Evolutionary conservation across 1,140 invertebrate genomes (phyloP), one percentile per base, ranked within the genome.

Genomic region (Lepidotrigona ventralis): DNA sequence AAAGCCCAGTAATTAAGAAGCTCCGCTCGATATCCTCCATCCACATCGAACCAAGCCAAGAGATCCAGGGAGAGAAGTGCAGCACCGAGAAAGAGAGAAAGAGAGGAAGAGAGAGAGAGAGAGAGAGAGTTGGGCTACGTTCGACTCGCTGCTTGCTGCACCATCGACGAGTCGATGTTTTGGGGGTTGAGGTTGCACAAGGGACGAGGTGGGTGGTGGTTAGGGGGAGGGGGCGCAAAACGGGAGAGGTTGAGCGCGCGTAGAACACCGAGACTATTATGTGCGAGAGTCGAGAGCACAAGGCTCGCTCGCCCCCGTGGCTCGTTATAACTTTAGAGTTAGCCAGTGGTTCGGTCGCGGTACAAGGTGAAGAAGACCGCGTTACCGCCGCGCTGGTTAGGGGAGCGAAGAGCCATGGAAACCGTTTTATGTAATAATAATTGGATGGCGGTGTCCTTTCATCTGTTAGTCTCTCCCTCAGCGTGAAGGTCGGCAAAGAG

Each of bases 361-460:
- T 83, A 82, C 79, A 92, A 91, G 90, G 89, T 90, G 89, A 92
- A 92, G 91, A 91, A 88, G 88, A 90, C 85, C 72, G 77, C 80
- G 88, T 70, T 29, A 33, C 72, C 71, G 81, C 54, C 51, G 74
- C 66, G 82, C 60, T 81, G 79, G 86, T 83, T 85, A 82, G 75
- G 83, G 75, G 85, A 87, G 84, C 75, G 73, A 81, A 89, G 90
- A 86, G 88, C 90, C 74, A 68, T 89, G 85, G 89, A 90, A 90
- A 90, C 79, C 88, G 89, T 93, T 93, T 94, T 91, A 93, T 91
- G 90, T 92, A 92, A 93, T 92, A 91, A 91, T 93, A 93, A 93
- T 93, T 93, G 93, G 93, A 93, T 91, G 91, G 90, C 92, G 92
- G 92, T 91, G 86, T 92, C 92, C 92, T 93, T 93, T 93, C 91